Evolutionary conservation across 2,797 vertebrate species (phyloP), one percentile per base, ranked within the genome.

Genomic region (Australoheros facetus): DNA sequence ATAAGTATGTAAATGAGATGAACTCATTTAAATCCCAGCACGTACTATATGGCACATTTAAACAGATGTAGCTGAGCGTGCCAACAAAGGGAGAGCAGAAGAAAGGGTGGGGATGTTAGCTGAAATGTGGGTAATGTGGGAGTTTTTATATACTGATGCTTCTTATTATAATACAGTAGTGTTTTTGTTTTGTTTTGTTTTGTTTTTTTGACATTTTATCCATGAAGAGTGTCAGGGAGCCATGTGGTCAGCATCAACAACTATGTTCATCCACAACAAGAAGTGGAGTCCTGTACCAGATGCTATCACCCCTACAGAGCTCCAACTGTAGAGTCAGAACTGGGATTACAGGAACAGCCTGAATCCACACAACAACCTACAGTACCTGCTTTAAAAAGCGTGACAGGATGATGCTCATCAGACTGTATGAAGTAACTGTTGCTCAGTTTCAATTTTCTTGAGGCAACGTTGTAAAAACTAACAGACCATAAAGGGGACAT

Each of bases 31-130:
- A 72, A 82, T 81, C 71, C 48, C 81, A 81, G 82, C 23, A 14
- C 77, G 78, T 23, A 54, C 42, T 84, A 87, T 77, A 81, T 80
- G 83, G 78, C 45, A 34, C 34, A 83, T 77, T 57, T 69, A 75
- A 59, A 85, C 53, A 77, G 71, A 75, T 53, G 69, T 73, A 84
- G 74, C 74, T 26, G 82, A 76, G 60, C 11, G 39, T 75, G 73
- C 81, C 54, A 71, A 84, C 75, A 80, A 64, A 77, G 53, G 19
- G 59, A 66, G 78, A 53, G 23, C 53, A 71, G 55, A 58, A 28
- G 56, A 59, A 69, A 28, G 39, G 14, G 12, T 5, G n/a, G 28
- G 28, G 21, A 73, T 10, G 23, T 23, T 56, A 53, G 21, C 75
- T 72, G 48, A 87, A 54, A 72, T 34, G 23, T 13, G 51, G 53